Evolutionary conservation across 2,888 invertebrate species (phyloP), one percentile per base, ranked within the genome.

Genomic region (Hedychridium roseum): DNA sequence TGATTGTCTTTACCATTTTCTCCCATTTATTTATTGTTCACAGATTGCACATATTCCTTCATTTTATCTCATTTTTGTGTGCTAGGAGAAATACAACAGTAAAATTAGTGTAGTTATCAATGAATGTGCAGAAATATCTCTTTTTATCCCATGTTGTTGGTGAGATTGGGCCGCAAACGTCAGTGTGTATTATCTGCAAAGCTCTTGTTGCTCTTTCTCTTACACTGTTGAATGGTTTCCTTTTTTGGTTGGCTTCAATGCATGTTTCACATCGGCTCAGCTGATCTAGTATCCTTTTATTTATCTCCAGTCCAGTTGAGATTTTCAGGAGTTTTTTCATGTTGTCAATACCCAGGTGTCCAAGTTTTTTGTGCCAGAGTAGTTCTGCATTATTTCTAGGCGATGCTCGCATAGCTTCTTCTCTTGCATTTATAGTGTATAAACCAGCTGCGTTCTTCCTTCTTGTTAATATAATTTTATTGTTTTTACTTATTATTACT

Each of bases 101-200:
- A 11, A 36, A 42, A 21, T 49, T 39, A 15, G 32, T 21, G 9
- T 16, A 17, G 6, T 44, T 40, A 27, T 46, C 49, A 23, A 39
- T 43, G 11, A 49, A 43, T 5, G 36, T 40, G 5, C 42, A 31
- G 14, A 55, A 45, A 20, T 48, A 55, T 17, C 42, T 47, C 23
- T 42, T 48, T 18, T 34, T 30, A 12, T 51, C 14, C 42, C 39
- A 47, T 20, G 52, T 45, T 15, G 11, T 14, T 3, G 41, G 52
- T 2, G 26, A 31, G 11, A 54, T 37, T 6, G 50, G 47, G 4
- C 54, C 48, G 18, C 45, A 44, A 14, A 54, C 43, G 16, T 52
- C 54, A 1, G 43, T 35, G 23, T 57, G 54, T 15, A 54, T 35
- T 14, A 51, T 28, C 5, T 54, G 40, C 6, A 54, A 18, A 9